phyloP scores from a whole-genome alignment of 2,113 vertebrate species.

The Grus americana region DNA sequence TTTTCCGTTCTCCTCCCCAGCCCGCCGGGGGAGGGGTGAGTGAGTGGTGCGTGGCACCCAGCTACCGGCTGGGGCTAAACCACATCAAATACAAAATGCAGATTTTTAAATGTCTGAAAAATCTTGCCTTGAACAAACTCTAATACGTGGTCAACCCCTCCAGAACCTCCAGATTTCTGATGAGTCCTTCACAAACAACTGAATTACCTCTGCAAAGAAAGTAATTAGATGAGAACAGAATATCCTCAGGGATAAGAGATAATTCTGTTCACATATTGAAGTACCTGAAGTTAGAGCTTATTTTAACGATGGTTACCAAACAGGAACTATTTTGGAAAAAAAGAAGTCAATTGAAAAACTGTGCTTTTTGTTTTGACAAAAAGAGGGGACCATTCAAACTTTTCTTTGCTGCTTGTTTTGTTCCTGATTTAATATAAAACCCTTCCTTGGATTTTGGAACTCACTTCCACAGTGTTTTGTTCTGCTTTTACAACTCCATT shows the following conservation, averaged over 20 bases:
- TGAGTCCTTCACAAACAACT: background rate
- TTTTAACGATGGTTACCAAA: background rate
- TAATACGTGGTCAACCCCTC: background rate
- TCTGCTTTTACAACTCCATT: conserved; percentile 13
- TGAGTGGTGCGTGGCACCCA: too few species aligned
- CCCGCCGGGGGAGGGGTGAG: too few species aligned
- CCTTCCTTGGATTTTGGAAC: background rate
- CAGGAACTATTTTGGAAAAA: background rate
- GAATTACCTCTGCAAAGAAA: background rate
- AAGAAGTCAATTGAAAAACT: background rate
- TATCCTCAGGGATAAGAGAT: background rate
- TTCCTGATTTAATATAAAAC: background rate
- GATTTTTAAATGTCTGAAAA: background rate
- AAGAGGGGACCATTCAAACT: background rate
- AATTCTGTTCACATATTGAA: background rate
- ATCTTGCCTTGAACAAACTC: background rate
- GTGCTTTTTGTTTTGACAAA: background rate
- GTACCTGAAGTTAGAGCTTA: background rate
- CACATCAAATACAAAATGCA: background rate
- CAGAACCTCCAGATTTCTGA: background rate
- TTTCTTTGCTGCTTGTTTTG: background rate
- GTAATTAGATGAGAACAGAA: background rate
- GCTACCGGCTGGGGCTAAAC: too few species aligned
- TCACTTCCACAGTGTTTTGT: background rate
- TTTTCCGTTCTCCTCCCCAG: too few species aligned